phyloP scores from a whole-genome alignment of 2,888 invertebrate genomes.

The Andrena fulva region DNA sequence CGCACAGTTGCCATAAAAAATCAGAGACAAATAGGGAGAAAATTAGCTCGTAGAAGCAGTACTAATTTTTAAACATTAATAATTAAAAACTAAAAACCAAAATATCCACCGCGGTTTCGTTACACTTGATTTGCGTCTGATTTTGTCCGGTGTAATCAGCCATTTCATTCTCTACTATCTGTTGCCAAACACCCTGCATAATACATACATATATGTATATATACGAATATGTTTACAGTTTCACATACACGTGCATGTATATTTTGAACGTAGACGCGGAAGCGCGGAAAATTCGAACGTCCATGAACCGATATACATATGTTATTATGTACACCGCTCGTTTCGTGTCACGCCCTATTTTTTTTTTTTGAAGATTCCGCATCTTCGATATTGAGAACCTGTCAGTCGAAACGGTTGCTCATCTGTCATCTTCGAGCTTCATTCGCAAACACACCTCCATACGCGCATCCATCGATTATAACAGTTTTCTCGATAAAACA shows the following conservation, averaged over 20 bases:
- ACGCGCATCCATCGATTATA: conserved; percentile 58
- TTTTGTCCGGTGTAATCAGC: too few species aligned
- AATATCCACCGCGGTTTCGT: too few species aligned
- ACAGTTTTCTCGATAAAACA: conserved; percentile 27
- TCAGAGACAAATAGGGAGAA: too few species aligned
- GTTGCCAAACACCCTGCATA: background rate
- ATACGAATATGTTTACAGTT: conserved; percentile 59
- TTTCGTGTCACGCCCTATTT: conserved; percentile 10
- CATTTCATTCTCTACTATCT: too few species aligned
- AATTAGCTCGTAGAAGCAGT: too few species aligned
- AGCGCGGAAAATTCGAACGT: conserved; percentile 45
- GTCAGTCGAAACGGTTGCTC: conserved; percentile 14
- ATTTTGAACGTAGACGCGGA: conserved; percentile 57
- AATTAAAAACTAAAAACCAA: too few species aligned
- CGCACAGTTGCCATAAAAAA: too few species aligned
- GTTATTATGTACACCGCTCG: background rate
- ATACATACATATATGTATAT: conserved; percentile 36
- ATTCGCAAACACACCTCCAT: conserved; percentile 12
- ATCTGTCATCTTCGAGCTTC: background rate
- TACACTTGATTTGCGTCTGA: too few species aligned
- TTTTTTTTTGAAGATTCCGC: conserved; percentile 6
- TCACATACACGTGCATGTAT: conserved; percentile 52
- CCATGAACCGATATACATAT: background rate
- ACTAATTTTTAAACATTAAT: too few species aligned
- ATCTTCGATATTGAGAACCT: conserved; percentile 31